Evolutionary conservation across 1,140 invertebrate species (phyloP).

Genomic region (Pygmarrhopalites habei): DNA sequence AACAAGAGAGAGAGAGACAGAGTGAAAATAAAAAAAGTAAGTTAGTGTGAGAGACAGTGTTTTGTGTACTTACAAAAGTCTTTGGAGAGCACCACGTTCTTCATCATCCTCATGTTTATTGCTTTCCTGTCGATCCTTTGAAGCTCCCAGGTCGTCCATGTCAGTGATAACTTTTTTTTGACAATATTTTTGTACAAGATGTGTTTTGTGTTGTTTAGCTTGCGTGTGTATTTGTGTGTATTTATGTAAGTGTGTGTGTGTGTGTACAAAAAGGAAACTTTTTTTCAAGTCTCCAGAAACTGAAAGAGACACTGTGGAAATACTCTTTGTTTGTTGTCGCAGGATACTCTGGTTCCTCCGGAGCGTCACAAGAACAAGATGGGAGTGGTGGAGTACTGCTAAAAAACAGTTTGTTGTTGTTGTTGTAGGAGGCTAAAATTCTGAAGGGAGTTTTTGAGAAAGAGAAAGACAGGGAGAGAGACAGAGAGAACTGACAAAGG

Average conservation of each 20-base stretch:
- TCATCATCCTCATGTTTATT: conserved; percentile 33
- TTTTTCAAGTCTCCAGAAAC: not conserved
- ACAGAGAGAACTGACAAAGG: not conserved
- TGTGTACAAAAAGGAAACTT: not conserved
- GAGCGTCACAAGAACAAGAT: too few relatives aligned
- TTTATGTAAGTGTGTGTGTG: not conserved
- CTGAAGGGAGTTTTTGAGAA: not conserved
- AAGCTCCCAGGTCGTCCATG: conserved; percentile 9
- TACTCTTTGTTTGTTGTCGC: too few relatives aligned
- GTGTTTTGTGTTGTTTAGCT: not conserved
- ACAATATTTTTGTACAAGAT: not conserved
- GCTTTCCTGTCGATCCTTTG: conserved; percentile 22
- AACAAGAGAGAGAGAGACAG: not conserved
- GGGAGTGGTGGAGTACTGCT: not conserved
- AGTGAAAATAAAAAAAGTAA: not conserved
- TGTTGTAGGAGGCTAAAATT: not conserved
- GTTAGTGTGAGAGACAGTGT: not conserved
- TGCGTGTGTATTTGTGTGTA: too few relatives aligned
- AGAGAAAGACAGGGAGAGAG: not conserved
- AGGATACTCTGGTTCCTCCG: too few relatives aligned
- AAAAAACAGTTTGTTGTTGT: not conserved
- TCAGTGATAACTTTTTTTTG: not conserved
- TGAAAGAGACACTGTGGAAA: too few relatives aligned
- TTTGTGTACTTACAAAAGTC: conserved; percentile 28
- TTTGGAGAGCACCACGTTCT: conserved; percentile 25